Percentiles rank a stretch among this genome's conserved stretches.
Conservation (phyloP, 2,113 vertebrate genomes). For the Pogonocichla stellata region DNA sequence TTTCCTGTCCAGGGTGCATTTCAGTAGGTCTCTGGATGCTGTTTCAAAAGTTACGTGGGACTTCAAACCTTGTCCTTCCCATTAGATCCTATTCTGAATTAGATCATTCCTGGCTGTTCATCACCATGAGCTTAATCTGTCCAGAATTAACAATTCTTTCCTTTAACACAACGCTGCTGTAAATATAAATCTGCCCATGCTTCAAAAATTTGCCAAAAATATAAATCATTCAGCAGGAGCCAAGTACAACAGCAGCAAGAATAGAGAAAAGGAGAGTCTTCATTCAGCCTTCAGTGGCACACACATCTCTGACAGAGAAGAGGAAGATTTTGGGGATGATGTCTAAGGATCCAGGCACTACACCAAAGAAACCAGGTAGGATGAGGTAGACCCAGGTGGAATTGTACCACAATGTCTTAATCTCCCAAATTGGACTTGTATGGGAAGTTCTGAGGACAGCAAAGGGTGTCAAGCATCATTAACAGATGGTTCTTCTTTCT, state of each 20-base stretch:
- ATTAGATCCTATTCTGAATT: not conserved
- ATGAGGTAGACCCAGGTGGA: not conserved
- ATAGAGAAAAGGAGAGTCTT: not conserved
- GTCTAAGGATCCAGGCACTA: not conserved
- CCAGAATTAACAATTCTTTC: not conserved
- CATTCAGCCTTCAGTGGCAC: not conserved
- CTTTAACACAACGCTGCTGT: not conserved
- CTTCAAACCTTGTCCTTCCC: not conserved
- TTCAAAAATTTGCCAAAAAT: not conserved
- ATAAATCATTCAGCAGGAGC: not conserved
- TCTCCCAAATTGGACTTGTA: not conserved
- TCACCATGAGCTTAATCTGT: not conserved
- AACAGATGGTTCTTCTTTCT: not conserved
- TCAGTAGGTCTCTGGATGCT: not conserved
- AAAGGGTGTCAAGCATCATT: not conserved
- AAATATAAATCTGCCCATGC: not conserved
- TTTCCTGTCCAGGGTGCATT: not conserved
- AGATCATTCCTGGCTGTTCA: not conserved
- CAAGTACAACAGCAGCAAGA: not conserved
- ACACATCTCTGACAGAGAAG: not conserved
- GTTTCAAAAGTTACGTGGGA: not conserved
- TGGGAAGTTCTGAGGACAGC: not conserved
- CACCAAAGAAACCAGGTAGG: not conserved
- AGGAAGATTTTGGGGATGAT: not conserved
- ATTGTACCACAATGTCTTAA: not conserved